Base-by-base conservation (phyloP, 2,797 vertebrate species). In the Muraenolepis orangiensis region DNA sequence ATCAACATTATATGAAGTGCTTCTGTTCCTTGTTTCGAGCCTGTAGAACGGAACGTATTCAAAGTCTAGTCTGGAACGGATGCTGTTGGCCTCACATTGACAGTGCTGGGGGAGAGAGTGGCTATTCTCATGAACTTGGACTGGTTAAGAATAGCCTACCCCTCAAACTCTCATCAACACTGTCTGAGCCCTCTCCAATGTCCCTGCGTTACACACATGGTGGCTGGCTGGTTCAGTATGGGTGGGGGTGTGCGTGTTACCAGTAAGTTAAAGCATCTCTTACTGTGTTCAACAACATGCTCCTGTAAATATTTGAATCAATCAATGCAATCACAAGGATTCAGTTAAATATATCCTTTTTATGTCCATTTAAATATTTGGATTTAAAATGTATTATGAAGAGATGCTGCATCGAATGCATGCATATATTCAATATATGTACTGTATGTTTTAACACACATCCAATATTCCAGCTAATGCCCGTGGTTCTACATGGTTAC, bases 141-240 rank as follows among this genome's bases (percentile, higher is more conserved):
- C 57, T 64, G 7, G 23, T 64, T 64, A 26, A 64, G 57, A 64
- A 64, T 26, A 64, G 57, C 57, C 7, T 26, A n/a, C 51, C 51
- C 51, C 51, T 64, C 26, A 23, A 64, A 64, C 57, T 26, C 57
- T 26, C 51, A 57, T 57, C 57, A 64, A 64, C 23, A 69, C 81
- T 73, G 69, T 66, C 69, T 73, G 80, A 84, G 73, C 13, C 51
- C 2, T 12, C 76, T 80, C 18, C n/a, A 66, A 36, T 32, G 40
- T 13, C 6, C 77, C 77, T 74, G 79, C 81, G 74, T 51, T 78
- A 74, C 86, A 82, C 78, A 20, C 1, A 71, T 67, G 73, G 81
- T 76, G 79, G 84, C 81, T 6, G 36, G 36, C 6, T 6, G 36
- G 4, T 38, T 6, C 36, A 38, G 42, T 18, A 7, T 20, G n/a